Evolutionary conservation across 2,797 vertebrate species (phyloP), one percentile per base, ranked within the genome.

Genomic region (Salarias fasciatus): DNA sequence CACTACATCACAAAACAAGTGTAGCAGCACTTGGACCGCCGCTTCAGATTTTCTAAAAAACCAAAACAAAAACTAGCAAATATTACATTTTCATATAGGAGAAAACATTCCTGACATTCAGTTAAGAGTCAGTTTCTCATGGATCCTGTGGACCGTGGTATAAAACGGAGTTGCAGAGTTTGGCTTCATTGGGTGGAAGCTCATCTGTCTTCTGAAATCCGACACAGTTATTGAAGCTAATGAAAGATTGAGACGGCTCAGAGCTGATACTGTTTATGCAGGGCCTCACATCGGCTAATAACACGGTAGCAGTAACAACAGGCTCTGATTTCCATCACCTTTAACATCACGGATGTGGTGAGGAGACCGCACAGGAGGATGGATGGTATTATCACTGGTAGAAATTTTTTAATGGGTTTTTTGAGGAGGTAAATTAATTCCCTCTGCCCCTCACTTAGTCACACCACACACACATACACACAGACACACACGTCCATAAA

Each of bases 401-500:
- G n/a, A 29, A 67, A 52, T 58, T 70, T 69, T 49, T 9, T 28
- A 18, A 64, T 66, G 47, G 55, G 11, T 10, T 31, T 54, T 53
- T 66, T 37, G 45, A 57, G 18, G 14, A 68, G 66, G 62, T 47
- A 38, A 61, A 70, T 67, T 35, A 31, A 58, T 48, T 49, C 37
- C 45, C 10, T 41, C 13, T 44, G 8, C 58, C 50, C 1, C 14
- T 30, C 18, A 8, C 53, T 74, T 43, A 70, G 8, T 73, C 37
- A 28, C 58, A 36, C 45, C 31, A 64, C 56, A 49, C 7, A 42
- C 11, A 13, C 18, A 24, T 18, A 24, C 18, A 3, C 18, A 24
- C 18, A 24, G 18, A 24, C 18, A 24, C 18, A 2, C 43, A 47
- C 43, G 46, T 65, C 61, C 28, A 83, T 77, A 68, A 84, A 69